Evolutionary conservation across 2,888 invertebrate species (phyloP).

Genomic region (Polyommatus icarus): DNA sequence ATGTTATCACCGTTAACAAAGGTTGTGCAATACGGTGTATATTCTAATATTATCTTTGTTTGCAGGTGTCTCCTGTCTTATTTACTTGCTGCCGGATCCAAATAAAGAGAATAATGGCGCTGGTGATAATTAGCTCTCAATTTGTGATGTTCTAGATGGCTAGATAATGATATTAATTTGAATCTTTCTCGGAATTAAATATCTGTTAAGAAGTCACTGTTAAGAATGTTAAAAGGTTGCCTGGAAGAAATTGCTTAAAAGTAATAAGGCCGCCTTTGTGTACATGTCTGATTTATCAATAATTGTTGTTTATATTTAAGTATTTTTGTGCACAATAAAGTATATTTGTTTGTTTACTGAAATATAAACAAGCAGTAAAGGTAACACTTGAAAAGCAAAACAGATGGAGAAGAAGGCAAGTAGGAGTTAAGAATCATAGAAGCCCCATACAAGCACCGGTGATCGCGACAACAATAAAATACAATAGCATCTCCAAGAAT

Average conservation of each 20-base stretch:
- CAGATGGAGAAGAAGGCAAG: neutral
- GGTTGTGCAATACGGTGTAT: neutral
- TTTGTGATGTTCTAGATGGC: neutral
- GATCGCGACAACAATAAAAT: too few relatives aligned
- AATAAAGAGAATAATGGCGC: conserved; percentile 48
- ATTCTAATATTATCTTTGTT: conserved; percentile 36
- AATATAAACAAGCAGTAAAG: neutral
- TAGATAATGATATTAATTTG: neutral
- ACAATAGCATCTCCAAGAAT: too few relatives aligned
- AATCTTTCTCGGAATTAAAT: neutral
- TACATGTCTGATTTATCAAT: too few relatives aligned
- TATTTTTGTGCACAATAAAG: too few relatives aligned
- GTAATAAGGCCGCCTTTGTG: too few relatives aligned
- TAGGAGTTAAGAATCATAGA: too few relatives aligned
- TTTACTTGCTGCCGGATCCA: conserved; percentile 53
- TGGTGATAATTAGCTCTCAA: conserved; percentile 49
- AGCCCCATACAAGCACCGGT: too few relatives aligned
- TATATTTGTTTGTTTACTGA: too few relatives aligned
- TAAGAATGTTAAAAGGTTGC: too few relatives aligned
- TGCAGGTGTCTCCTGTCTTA: conserved; percentile 52
- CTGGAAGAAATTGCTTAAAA: too few relatives aligned
- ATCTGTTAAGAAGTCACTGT: too few relatives aligned
- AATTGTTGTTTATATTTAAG: too few relatives aligned
- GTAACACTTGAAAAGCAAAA: neutral
- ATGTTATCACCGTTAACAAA: neutral